A percentile compares a stretch with the other conserved stretches of the same genome.
Conservation (phyloP, 2,797 vertebrate species). For the Sebastes ruberrimus region DNA sequence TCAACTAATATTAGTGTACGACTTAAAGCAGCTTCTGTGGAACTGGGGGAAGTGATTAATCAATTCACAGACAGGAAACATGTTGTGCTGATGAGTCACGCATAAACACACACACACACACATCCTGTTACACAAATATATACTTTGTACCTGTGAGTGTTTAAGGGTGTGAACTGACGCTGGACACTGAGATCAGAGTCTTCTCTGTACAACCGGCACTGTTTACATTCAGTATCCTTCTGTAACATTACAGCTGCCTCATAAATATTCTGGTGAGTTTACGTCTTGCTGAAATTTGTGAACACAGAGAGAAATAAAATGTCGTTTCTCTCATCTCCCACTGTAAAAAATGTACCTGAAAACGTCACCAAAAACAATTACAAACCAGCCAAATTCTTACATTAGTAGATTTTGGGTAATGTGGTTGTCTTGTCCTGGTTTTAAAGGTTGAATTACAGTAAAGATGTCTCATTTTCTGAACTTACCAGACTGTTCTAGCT, state of each 20-base stretch:
- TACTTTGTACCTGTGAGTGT: slow-evolving; percentile 59
- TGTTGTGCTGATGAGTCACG: slow-evolving; percentile 68
- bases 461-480: too few species aligned
- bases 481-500: too few species aligned
- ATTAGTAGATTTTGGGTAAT: too few species aligned
- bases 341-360: too few species aligned
- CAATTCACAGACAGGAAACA: slow-evolving; percentile 62
- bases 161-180: slow-evolving; percentile 22
- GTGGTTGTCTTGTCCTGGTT: too few species aligned
- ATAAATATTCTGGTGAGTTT: neutral
- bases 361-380: neutral
- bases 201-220: neutral
- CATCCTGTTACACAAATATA: slow-evolving; percentile 1
- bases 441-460: too few species aligned
- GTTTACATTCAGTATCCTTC: slow-evolving; percentile 2
- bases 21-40: slow-evolving; percentile 48
- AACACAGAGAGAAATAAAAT: neutral
- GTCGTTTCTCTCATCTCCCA: too few species aligned
- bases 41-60: slow-evolving; percentile 68
- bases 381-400: too few species aligned
- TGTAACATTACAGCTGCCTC: neutral
- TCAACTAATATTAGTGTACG: slow-evolving; percentile 63
- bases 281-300: neutral
- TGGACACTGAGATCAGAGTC: neutral
- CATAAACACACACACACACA: slow-evolving; percentile 27